Evolutionary conservation across 92 coral and sea anemone species (phyloP).

Genomic region (Paragorgia papillata): DNA sequence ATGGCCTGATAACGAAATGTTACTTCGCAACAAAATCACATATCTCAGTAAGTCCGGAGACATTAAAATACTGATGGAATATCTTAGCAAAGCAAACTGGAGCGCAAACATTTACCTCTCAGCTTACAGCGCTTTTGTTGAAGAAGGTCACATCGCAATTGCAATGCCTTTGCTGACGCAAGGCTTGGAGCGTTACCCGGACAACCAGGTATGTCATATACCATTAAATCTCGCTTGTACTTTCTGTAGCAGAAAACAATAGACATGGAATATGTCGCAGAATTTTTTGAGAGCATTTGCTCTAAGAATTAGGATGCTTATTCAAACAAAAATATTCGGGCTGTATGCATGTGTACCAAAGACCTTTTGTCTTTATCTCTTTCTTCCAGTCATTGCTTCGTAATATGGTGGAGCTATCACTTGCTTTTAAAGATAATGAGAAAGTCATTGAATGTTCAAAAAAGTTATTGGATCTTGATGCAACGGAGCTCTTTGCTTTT

Average conservation of each 20-base stretch:
- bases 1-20: slow-evolving; percentile 78
- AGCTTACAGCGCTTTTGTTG: slow-evolving; percentile 74
- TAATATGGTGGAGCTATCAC: slow-evolving; percentile 63
- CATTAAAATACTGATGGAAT: slow-evolving; percentile 53
- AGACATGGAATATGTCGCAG: too few relatives aligned
- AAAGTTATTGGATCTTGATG: slow-evolving; percentile 58
- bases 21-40: slow-evolving; percentile 66
- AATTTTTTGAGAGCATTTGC: too few relatives aligned
- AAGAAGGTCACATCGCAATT: slow-evolving; percentile 63
- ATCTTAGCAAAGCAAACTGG: slow-evolving; percentile 67
- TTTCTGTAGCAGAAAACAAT: too few relatives aligned
- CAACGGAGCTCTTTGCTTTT: slow-evolving; percentile 46
- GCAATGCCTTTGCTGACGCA: slow-evolving; percentile 62
- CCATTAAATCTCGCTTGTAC: too few relatives aligned
- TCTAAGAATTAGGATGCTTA: too few relatives aligned
- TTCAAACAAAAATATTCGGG: too few relatives aligned
- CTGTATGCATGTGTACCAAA: too few relatives aligned
- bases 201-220: slow-evolving; percentile 81
- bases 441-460: slow-evolving; percentile 52
- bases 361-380: neutral
- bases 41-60: slow-evolving; percentile 62
- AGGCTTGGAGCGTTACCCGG: slow-evolving; percentile 70
- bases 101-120: slow-evolving; percentile 67
- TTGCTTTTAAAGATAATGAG: slow-evolving; percentile 66
- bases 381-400: slow-evolving; percentile 61